Evolutionary conservation across 1,140 invertebrate genomes (phyloP), one percentile per base, ranked within the genome.

Genomic region (Sarcophaga bullata): DNA sequence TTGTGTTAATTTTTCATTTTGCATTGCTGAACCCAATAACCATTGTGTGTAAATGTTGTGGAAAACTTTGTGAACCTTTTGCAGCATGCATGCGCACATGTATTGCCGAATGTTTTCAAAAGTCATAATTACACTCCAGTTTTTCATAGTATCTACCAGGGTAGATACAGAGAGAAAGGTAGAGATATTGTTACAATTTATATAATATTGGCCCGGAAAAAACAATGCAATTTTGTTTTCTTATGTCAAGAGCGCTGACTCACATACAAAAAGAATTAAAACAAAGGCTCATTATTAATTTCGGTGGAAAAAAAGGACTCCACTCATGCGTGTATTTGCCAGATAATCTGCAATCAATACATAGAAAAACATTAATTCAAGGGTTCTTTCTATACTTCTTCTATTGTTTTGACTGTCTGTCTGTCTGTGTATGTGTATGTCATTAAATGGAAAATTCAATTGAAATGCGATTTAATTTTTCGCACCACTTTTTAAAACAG

Each of bases 401-500:
- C 54, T 15, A 15, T 62, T 1, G n/a, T n/a, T 7, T 7, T 7
- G 6, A 11, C n/a, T 62, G 54, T 15, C n/a, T 62, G 11, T 37
- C n/a, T 62, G 15, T 19, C 19, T 68, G 8, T 6, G 5, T 10
- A 58, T 68, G 62, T 68, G 17, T 58, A n/a, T 68, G 62, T 19
- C 62, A 68, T 68, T 8, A 19, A 9, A 25, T 6, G 19, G 6
- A 19, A 68, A 68, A 68, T 68, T 68, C 62, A 68, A 68, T 68
- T 68, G 62, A 68, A 68, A 68, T 68, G 62, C n/a, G 62, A 68
- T 68, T 68, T 68, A 68, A 68, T 68, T 68, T 68, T 68, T 68
- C 62, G 62, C 62, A 68, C 62, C 62, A 68, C 62, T 68, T 68
- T 68, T 68, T 37, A 37, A 68, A 68, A 19, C n/a, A 19, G 62